Evolutionary conservation across 2,113 vertebrate species (phyloP).

Genomic region (Thalassoma bifasciatum): DNA sequence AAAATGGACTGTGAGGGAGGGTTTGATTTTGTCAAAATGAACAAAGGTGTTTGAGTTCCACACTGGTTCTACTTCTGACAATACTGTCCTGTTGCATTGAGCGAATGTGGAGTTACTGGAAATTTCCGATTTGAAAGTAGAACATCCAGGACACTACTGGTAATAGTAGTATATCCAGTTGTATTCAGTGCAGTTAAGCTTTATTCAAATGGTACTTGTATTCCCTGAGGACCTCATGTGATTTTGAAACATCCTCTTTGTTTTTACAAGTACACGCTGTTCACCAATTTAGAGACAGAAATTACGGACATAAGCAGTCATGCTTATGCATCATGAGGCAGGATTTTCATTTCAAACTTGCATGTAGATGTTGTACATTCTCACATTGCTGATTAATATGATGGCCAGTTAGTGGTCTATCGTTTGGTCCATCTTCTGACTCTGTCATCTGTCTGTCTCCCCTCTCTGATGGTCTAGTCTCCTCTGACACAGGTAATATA

Average conservation of each 20-base stretch:
- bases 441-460: conserved; percentile 74
- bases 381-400: conserved; percentile 28
- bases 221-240: not conserved
- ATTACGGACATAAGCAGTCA: not conserved
- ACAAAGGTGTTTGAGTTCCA: not conserved
- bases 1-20: conserved; percentile 19
- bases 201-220: not conserved
- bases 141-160: not conserved
- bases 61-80: too few species aligned
- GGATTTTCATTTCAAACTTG: not conserved
- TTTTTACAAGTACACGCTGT: not conserved
- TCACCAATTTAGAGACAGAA: not conserved
- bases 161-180: not conserved
- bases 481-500: conserved; percentile 84
- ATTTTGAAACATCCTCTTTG: not conserved
- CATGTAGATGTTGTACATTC: not conserved
- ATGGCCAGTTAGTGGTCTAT: conserved; percentile 43
- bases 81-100: too few species aligned
- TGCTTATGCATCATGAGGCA: not conserved
- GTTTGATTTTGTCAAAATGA: conserved; percentile 41
- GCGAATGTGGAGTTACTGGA: too few species aligned
- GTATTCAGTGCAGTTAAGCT: not conserved
- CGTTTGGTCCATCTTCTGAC: conserved; percentile 71
- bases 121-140: not conserved
- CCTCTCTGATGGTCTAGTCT: conserved; percentile 81